A percentile compares a stretch with the other conserved stretches of the same genome.
Evolutionary conservation across 2,797 vertebrate genomes (phyloP).

Genomic region (Cossypha caffra): DNA sequence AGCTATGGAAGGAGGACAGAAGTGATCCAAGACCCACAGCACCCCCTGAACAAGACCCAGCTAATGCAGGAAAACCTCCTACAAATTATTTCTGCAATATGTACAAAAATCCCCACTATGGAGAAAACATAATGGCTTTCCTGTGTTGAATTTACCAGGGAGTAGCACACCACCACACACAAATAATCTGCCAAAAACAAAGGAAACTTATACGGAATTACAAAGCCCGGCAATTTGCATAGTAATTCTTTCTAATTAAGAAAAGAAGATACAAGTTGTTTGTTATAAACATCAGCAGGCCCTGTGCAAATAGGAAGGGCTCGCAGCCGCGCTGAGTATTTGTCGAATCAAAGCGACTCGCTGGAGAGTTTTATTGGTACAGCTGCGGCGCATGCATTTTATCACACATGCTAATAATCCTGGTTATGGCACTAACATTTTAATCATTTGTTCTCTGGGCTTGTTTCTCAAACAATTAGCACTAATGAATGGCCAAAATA

Average conservation of each 20-base stretch:
- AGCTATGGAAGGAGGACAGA: neutral
- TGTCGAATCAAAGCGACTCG: conserved; percentile 71
- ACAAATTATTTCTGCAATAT: neutral
- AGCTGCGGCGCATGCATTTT: conserved; percentile 73
- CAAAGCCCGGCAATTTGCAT: conserved; percentile 75
- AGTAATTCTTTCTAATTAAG: conserved; percentile 79
- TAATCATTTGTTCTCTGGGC: conserved; percentile 85
- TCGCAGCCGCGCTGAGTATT: conserved; percentile 65
- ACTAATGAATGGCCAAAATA: conserved; percentile 85
- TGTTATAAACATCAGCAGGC: conserved; percentile 79
- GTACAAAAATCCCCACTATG: neutral
- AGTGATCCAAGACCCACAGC: neutral
- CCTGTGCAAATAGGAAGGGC: conserved; percentile 73
- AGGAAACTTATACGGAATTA: conserved; percentile 66
- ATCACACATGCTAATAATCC: conserved; percentile 83
- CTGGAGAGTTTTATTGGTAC: conserved; percentile 72
- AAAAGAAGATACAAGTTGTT: conserved; percentile 78
- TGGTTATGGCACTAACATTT: conserved; percentile 80
- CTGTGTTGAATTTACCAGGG: neutral
- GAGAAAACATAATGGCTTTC: neutral
- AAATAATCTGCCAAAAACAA: conserved; percentile 64
- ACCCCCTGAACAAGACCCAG: neutral
- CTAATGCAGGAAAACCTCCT: neutral
- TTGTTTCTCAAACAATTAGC: conserved; percentile 88
- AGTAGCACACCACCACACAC: conserved; percentile 5